Percentiles rank a stretch among this genome's conserved stretches.
Conservation (phyloP, 1,140 invertebrate species). For the Drosophila trapezifrons region DNA sequence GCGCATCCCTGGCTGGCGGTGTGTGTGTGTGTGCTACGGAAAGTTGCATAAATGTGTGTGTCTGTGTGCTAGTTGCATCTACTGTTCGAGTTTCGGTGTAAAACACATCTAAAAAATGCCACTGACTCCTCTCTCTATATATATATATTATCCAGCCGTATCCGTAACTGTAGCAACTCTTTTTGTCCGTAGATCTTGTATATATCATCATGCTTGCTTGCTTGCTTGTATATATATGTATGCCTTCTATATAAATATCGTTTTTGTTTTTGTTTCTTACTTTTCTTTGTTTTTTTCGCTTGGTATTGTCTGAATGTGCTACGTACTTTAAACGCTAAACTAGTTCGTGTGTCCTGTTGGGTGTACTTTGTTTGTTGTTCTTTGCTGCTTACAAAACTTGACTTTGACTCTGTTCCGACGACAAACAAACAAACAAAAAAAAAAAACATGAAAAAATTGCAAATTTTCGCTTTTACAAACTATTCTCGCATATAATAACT, state of each 20-base stretch:
- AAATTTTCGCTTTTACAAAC: constrained; percentile 43
- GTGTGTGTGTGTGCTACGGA: constrained; percentile 51
- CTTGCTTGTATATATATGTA: constrained; percentile 55
- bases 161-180: constrained; percentile 35
- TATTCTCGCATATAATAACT: constrained; percentile 53
- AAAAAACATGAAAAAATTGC: constrained; percentile 26
- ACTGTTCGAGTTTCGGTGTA: constrained; percentile 33
- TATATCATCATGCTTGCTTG: constrained; percentile 20
- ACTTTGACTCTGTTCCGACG: neutral
- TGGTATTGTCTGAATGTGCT: constrained; percentile 81
- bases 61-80: constrained; percentile 15
- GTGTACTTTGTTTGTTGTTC: constrained; percentile 21
- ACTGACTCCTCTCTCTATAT: neutral
- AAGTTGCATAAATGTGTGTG: constrained; percentile 50
- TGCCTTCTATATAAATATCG: constrained; percentile 49
- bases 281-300: constrained; percentile 14
- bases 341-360: constrained; percentile 52
- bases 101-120: constrained; percentile 55
- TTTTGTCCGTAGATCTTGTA: constrained; percentile 18
- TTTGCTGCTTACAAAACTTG: constrained; percentile 28
- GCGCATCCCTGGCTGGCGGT: neutral
- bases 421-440: no score
- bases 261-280: constrained; percentile 26
- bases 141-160: constrained; percentile 1
- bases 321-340: constrained; percentile 73